Conservation (phyloP, 2,888 invertebrate genomes). For the Syritta pipiens region DNA sequence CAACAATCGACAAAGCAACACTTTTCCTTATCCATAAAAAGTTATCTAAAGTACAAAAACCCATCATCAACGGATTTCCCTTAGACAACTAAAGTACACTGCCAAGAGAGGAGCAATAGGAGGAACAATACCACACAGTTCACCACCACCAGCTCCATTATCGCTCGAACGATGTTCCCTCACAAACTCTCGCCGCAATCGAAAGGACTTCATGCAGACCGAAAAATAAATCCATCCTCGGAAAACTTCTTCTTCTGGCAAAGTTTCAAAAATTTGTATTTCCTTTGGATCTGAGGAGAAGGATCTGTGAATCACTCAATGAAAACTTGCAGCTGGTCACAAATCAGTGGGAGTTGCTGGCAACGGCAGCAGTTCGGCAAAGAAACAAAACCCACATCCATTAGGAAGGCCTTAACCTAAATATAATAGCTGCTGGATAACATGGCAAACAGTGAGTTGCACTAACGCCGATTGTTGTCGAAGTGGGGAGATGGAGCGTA, state of each 20-base stretch:
- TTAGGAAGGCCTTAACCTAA: slow-evolving; percentile 34
- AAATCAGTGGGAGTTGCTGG: slow-evolving; percentile 16
- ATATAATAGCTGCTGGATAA: slow-evolving; percentile 41
- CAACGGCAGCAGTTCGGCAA: neutral
- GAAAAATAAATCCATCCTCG: slow-evolving; percentile 13
- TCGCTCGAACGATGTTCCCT: too few species aligned
- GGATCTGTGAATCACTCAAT: neutral
- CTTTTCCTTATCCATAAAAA: too few species aligned
- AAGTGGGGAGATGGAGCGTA: neutral
- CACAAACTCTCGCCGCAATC: neutral
- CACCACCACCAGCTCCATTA: too few species aligned
- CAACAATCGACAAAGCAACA: too few species aligned
- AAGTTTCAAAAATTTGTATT: slow-evolving; percentile 23
- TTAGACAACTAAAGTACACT: slow-evolving; percentile 10
- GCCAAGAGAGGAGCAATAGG: neutral
- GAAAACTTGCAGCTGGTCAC: slow-evolving; percentile 22
- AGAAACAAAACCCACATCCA: slow-evolving; percentile 47
- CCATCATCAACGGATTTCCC: slow-evolving; percentile 19
- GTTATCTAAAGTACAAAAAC: neutral
- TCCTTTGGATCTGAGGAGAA: neutral
- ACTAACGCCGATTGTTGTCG: neutral
- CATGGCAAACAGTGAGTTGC: slow-evolving; percentile 37
- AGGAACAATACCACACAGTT: neutral
- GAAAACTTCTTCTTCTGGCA: slow-evolving; percentile 19
- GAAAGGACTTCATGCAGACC: neutral